Evolutionary conservation across 1,140 invertebrate species (phyloP).

Genomic region (Antheraea pernyi): DNA sequence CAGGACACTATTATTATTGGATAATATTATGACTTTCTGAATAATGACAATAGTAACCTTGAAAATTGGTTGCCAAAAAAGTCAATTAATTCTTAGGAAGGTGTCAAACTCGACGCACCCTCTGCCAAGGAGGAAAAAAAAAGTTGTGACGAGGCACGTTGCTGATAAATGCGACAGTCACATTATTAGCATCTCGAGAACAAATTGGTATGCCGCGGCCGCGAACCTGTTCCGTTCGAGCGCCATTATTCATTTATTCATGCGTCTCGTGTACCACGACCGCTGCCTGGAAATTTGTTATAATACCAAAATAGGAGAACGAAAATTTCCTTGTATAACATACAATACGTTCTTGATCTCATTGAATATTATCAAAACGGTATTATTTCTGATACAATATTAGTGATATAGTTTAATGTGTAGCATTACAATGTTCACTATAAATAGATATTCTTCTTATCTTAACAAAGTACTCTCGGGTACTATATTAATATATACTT

Average conservation of each 20-base stretch:
- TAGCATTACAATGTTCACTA: no score
- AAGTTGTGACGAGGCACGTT: conserved; percentile 29
- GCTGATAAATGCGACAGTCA: conserved; percentile 65
- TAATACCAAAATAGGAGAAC: conserved; percentile 28
- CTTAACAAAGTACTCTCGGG: no score
- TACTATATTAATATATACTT: no score
- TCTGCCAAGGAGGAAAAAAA: background rate
- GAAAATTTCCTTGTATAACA: background rate
- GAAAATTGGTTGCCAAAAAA: background rate
- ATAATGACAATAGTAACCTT: no score
- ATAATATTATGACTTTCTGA: no score
- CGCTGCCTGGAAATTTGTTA: conserved; percentile 47
- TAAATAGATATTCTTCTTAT: no score
- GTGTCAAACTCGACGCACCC: background rate
- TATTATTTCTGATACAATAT: background rate
- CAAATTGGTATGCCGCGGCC: conserved; percentile 70
- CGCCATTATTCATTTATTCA: conserved; percentile 76
- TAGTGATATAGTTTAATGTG: no score
- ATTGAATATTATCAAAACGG: background rate
- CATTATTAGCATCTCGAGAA: conserved; percentile 59
- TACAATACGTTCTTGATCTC: background rate
- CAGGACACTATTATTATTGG: no score
- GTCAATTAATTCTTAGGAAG: conserved; percentile 33
- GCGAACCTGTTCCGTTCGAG: conserved; percentile 54
- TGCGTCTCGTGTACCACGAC: conserved; percentile 53